Conservation (phyloP, 1,140 invertebrate genomes). For the Ceratina japonica region DNA sequence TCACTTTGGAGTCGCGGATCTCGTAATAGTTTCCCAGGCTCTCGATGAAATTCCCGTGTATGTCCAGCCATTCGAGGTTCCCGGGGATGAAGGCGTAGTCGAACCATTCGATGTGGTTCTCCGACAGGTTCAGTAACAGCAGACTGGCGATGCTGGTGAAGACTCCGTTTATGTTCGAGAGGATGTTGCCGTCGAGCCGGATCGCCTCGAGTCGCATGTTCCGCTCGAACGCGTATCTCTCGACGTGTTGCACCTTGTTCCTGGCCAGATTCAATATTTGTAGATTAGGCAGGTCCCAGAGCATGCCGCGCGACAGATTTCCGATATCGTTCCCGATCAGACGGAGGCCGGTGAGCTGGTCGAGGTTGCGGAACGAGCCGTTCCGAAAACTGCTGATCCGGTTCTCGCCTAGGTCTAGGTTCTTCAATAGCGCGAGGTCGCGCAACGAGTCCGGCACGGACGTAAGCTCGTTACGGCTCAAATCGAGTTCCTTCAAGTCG, state of each 20-base stretch:
- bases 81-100: conserved; percentile 93
- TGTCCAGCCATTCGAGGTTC: conserved; percentile 93
- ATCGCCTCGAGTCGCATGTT: conserved; percentile 91
- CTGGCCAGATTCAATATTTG: conserved; percentile 92
- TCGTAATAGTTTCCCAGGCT: conserved; percentile 92
- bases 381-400: conserved; percentile 89
- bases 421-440: conserved; percentile 90
- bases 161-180: conserved; percentile 92
- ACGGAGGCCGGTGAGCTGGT: conserved; percentile 90
- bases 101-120: conserved; percentile 94
- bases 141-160: conserved; percentile 89
- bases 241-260: conserved; percentile 92
- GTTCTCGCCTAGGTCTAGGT: conserved; percentile 92
- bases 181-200: conserved; percentile 90
- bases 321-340: conserved; percentile 92
- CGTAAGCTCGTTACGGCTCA: conserved; percentile 90
- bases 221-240: conserved; percentile 89
- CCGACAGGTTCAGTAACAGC: conserved; percentile 92
- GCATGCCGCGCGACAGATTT: conserved; percentile 91
- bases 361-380: conserved; percentile 90
- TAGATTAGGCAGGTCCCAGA: conserved; percentile 89
- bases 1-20: conserved; percentile 84
- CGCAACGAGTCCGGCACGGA: conserved; percentile 90
- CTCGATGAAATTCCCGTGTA: conserved; percentile 93
- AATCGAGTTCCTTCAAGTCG: conserved; percentile 92